Evolutionary conservation across 1,140 invertebrate genomes (phyloP), one percentile per base, ranked within the genome.

Genomic region (Diprion similis): DNA sequence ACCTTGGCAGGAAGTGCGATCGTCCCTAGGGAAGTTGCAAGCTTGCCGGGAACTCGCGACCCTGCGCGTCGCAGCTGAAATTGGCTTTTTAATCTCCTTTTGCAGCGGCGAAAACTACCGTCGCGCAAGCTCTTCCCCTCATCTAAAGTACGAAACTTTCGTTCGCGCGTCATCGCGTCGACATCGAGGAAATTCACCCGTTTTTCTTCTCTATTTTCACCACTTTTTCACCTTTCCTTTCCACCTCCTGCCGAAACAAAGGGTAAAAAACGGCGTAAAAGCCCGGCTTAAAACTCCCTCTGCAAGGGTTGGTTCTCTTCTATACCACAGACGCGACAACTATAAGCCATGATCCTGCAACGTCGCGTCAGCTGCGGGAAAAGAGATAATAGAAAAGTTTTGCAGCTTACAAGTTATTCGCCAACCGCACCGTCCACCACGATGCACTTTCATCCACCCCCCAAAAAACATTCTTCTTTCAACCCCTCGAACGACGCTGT

Each of bases 381-480:
- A 59, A 59, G n/a, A 59, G 51, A 59, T 59, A 59, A 59, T 59
- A 59, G 51, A 59, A 59, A 59, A 59, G 51, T 59, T 59, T 59
- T 17, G 24, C 24, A 37, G 24, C 24, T 37, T 37, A 37, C 6
- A 37, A 37, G 24, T 37, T 37, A 37, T 37, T 37, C 24, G 24
- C 24, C 24, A 37, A 37, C 24, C 24, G 24, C 24, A 37, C 2
- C 24, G 24, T 37, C 6, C 24, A 37, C 24, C 24, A 6, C 6
- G 24, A 37, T 37, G 24, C 24, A 37, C 24, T 37, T 37, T 37
- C 1, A 37, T 37, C 24, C 24, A 37, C 24, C 24, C 24, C 24
- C 24, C 24, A 37, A 37, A 37, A 37, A 37, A 37, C 24, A 37
- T 37, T n/a, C n/a, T n/a, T n/a, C n/a, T n/a, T n/a, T n/a, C n/a